Base-by-base conservation (phyloP, 2,797 vertebrate genomes). In the Acrossocheilus fasciatus region DNA sequence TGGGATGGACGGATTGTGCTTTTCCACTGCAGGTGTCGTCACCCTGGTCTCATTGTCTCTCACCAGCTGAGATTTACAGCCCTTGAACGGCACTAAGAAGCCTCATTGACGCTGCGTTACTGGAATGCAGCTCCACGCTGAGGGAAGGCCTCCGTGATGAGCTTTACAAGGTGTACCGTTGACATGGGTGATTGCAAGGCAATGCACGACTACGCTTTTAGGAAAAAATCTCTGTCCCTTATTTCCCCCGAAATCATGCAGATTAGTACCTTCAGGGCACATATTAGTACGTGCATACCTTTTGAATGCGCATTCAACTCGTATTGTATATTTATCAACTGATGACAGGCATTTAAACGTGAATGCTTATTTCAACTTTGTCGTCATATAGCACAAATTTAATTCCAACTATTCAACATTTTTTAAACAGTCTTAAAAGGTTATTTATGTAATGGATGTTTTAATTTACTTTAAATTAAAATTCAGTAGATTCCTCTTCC, bases 161-260 rank as follows among this genome's bases (percentile, higher is more conserved):
- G 89, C 87, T 92, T 91, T 92, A 92, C 90, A 91, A 88, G 90
- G 89, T 91, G 74, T 88, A 86, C 90, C 91, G 87, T 91, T 86
- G 89, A 90, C 88, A 92, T 89, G 91, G 86, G 73, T 83, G 85
- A 86, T 75, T 85, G 76, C 43, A 85, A 81, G 47, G 45, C 74
- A 81, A 74, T 86, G 72, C 54, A 83, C 39, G 66, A 82, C 70
- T 66, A 79, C 64, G 41, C 47, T 81, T 70, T 83, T 75, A 82
- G 64, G 34, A 68, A 68, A 36, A 68, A 68, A 36, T 68, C 15
- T 68, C 18, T 68, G 66, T 68, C 1, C 64, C 30, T 34, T 68
- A 36, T 68, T 36, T 68, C 18, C 6, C 15, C 14, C 4, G 4
- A 11, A 62, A 26, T 12, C 11, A 3, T 26, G n/a, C 11, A 62